These are phyloP conservation scores for Tichodroma muraria DNA, from an alignment of 2,113 vertebrate species.

Conservation along the genomic window DNA sequence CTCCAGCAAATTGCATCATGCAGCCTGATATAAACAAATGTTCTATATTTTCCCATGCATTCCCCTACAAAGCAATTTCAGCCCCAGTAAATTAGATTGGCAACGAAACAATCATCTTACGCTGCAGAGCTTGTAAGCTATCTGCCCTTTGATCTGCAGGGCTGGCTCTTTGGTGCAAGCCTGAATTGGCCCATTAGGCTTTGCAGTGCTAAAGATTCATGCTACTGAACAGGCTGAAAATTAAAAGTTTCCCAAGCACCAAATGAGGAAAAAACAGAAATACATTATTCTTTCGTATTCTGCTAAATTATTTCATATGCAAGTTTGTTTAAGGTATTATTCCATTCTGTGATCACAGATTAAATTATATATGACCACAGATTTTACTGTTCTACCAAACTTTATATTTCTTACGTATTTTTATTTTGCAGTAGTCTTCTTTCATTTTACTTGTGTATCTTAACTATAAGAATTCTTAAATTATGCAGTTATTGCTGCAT, in stretches of 20 bases:
- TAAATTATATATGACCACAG: neutral
- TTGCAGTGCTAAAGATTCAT: neutral
- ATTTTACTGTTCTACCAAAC: neutral
- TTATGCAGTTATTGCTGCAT: neutral
- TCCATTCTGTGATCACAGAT: neutral
- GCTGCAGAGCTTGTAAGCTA: neutral
- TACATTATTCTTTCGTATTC: neutral
- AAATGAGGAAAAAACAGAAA: neutral
- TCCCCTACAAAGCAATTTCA: neutral
- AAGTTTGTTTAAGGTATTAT: neutral
- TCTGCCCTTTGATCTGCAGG: conserved; percentile 33
- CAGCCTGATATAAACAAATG: conserved; percentile 15
- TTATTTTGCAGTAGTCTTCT: neutral
- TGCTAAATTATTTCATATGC: neutral
- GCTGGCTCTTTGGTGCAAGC: neutral
- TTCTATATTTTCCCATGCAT: neutral
- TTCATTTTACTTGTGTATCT: neutral
- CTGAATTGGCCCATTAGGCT: neutral
- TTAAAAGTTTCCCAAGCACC: neutral
- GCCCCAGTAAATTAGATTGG: conserved; percentile 1
- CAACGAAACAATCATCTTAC: neutral
- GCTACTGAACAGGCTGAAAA: neutral
- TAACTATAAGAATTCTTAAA: neutral
- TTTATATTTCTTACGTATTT: neutral
- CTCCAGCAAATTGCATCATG: conserved; percentile 41